Conservation (phyloP, 2,113 vertebrate species). For the Ictalurus furcatus region DNA sequence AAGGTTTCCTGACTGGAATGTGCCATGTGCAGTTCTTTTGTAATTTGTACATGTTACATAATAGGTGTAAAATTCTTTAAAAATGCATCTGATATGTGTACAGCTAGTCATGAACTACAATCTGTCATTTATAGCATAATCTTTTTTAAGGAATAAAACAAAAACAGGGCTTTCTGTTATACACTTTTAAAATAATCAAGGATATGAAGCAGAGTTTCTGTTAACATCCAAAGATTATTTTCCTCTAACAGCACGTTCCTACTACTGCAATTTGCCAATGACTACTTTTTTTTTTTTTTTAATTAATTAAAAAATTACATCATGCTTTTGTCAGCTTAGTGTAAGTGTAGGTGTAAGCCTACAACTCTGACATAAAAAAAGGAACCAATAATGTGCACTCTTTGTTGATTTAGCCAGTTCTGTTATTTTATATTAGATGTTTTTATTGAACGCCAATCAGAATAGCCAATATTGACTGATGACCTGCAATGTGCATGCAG, state of each 20-base stretch:
- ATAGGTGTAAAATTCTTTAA: not conserved
- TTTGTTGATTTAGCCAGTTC: not conserved
- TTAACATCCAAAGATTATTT: not conserved
- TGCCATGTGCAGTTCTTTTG: not conserved
- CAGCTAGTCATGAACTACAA: not conserved
- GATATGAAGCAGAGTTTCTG: not conserved
- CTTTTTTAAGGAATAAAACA: not conserved
- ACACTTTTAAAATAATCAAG: not conserved
- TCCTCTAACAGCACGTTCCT: not conserved
- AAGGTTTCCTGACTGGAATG: conserved; percentile 13
- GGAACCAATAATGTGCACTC: not conserved
- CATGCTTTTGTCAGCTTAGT: no score
- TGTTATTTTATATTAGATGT: not conserved
- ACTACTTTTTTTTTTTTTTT: no score
- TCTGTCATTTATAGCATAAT: not conserved
- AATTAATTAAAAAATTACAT: no score
- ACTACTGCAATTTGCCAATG: not conserved
- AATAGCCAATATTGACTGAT: no score
- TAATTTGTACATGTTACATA: conserved; percentile 7
- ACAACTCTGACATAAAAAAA: not conserved
- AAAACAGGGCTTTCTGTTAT: not conserved
- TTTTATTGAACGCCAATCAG: not conserved
- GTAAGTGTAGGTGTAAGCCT: no score
- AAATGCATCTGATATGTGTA: not conserved
- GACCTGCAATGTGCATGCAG: no score